Base-by-base conservation (phyloP, 2,888 invertebrate species). In the Microdon myrmicae region DNA sequence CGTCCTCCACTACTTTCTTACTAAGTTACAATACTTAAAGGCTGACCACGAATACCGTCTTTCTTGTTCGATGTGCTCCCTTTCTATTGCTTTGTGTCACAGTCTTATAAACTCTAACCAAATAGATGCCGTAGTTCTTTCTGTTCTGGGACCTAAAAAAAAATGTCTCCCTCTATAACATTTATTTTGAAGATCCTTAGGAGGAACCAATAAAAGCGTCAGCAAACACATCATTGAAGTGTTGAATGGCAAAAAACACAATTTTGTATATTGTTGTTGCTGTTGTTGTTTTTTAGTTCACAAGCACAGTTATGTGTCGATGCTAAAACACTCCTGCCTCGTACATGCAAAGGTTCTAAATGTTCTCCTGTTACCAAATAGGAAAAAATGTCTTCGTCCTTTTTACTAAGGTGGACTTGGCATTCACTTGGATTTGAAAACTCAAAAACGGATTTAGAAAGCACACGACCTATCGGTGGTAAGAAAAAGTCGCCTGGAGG, bases 221-320 rank as follows among this genome's bases (percentile, higher is more conserved):
- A 61, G 60, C 60, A 61, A 61, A 61, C 55, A 61, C 60, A 61
- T 61, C 44, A 48, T 31, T 38, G 44, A 55, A 61, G 60, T 61
- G 48, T 44, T 54, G 48, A 43, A 60, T n/a, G n/a, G n/a, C 23
- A 31, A 53, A 53, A 41, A 20, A 34, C 12, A 10, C 7, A n/a
- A 22, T n/a, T 25, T 20, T 29, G 19, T 12, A n/a, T n/a, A n/a
- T n/a, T n/a, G n/a, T n/a, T n/a, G n/a, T n/a, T n/a, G n/a, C n/a
- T n/a, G n/a, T 29, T 14, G 28, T 39, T 26, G 32, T 39, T 14
- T 26, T 14, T 44, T 19, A 35, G 20, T 31, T 45, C 39, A 51
- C 56, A 61, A 35, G n/a, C n/a, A 45, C 61, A 38, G 45, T 41
- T 48, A 49, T 44, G 39, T 39, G 29, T 6, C 17, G 43, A 39